Evolutionary conservation across 2,888 invertebrate species (phyloP), one percentile per base, ranked within the genome.

Genomic region (Chrysotoxum bicinctum): DNA sequence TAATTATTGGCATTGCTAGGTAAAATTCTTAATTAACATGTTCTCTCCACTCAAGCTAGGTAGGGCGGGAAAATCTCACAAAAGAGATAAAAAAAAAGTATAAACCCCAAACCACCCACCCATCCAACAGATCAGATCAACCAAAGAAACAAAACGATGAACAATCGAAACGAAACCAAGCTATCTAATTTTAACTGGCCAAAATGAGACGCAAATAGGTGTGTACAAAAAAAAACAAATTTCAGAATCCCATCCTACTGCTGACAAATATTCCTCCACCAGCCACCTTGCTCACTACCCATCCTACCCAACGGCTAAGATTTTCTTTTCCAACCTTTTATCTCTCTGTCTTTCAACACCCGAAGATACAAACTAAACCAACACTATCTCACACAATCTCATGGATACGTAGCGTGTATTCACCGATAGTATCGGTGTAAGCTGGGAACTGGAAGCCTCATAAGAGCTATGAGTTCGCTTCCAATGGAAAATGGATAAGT

Each of bases 21-120:
- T 87, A 87, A 88, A 88, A 87, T 87, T 87, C 87, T 87, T 89
- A 89, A 89, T 89, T 88, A 89, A 89, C 89, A 88, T 88, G 88
- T 88, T 88, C 87, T 85, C 81, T 85, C 81, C 68, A 77, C 85
- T 85, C 81, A 76, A 81, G 75, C 87, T 83, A 76, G 86, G 86
- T 83, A 76, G 86, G 86, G 84, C 73, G 87, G 87, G 78, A 86
- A 87, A 79, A 68, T 72, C 77, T 68, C 73, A 76, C 68, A 76
- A 76, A 64, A 75, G 68, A 60, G 16, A 37, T 30, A 8, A 26
- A 45, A 43, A 30, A 66, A 48, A 60, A 69, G 40, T 16, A 40
- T 16, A 45, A 78, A 62, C 66, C 50, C 48, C 64, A 54, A 72
- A 43, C 37, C 50, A 64, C 35, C 60, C 62, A 60, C 37, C 50